These are phyloP conservation scores for Oscheius sp. DNA, from an alignment of 2,888 invertebrate genomes.

Conservation along the genomic window DNA sequence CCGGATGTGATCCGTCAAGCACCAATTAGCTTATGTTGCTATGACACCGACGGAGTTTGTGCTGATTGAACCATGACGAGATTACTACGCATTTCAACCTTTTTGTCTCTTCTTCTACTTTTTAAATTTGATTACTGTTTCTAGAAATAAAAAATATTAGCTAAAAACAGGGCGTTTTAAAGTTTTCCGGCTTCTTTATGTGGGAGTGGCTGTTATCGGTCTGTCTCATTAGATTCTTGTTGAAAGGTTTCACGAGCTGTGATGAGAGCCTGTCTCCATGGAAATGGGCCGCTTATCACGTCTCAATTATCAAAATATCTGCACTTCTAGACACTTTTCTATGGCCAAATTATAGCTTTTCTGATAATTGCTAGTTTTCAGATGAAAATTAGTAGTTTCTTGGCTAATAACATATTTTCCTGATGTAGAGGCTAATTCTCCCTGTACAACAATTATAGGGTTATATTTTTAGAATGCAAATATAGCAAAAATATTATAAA, in stretches of 20 bases:
- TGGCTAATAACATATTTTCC: no score
- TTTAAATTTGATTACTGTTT: no score
- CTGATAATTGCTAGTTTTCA: no score
- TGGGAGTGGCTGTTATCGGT: background rate
- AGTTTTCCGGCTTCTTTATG: no score
- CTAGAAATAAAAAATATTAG: no score
- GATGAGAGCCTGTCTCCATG: constrained; percentile 3
- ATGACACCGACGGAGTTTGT: background rate
- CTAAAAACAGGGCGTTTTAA: no score
- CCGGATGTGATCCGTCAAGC: background rate
- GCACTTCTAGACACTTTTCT: background rate
- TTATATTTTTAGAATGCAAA: no score
- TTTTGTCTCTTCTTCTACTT: no score
- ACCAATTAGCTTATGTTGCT: constrained; percentile 17
- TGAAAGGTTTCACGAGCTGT: background rate
- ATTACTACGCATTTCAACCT: background rate
- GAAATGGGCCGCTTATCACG: constrained; percentile 9
- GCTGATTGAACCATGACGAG: background rate
- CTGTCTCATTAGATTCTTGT: background rate
- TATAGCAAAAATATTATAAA: no score
- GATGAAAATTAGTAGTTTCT: no score
- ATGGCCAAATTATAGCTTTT: background rate
- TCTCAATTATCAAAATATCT: background rate
- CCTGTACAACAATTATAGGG: no score
- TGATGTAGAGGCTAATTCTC: no score